Conservation (phyloP, 2,888 invertebrate species). For the Epinotia demarniana region DNA sequence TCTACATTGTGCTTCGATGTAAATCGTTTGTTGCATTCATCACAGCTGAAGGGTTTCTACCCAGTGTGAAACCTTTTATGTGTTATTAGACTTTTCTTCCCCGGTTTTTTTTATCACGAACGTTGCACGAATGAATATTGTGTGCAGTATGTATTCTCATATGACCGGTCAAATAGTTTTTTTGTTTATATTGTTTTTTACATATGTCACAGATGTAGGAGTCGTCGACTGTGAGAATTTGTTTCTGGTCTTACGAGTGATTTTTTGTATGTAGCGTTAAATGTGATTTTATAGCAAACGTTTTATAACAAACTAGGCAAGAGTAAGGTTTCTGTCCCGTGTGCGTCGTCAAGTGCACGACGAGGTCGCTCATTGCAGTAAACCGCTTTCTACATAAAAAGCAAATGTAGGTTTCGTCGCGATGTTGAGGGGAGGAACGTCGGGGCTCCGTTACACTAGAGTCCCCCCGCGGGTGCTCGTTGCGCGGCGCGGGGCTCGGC, state of each 20-base stretch:
- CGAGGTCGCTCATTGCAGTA: no score
- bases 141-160: not conserved
- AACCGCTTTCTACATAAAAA: no score
- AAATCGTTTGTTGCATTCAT: conserved; percentile 1
- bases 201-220: not conserved
- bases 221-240: not conserved
- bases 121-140: not conserved
- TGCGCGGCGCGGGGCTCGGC: no score
- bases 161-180: not conserved
- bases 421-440: no score
- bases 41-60: not conserved
- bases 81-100: not conserved
- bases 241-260: not conserved
- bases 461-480: no score
- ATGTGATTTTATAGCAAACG: no score
- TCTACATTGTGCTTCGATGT: not conserved
- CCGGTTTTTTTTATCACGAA: not conserved
- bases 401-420: no score
- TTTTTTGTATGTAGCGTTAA: not conserved
- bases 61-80: not conserved
- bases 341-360: no score
- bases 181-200: not conserved
- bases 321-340: no score
- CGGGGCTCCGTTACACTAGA: no score
- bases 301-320: no score